These are phyloP conservation scores for Melipona bicolor DNA, from an alignment of 2,888 invertebrate species.

Conservation along the genomic window DNA sequence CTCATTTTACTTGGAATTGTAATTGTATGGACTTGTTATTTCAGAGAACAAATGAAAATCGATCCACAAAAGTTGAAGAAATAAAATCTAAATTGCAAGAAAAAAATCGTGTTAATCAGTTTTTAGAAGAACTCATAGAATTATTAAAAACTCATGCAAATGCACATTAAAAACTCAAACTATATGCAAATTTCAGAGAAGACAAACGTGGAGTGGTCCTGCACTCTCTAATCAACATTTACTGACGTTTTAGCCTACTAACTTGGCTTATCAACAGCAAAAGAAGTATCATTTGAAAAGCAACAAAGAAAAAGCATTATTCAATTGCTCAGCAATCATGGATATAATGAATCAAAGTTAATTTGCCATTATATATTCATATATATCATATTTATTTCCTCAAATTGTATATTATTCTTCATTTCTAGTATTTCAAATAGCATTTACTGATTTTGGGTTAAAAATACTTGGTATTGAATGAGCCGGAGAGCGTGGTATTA, in stretches of 20 bases:
- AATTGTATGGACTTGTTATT: background rate
- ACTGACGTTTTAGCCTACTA: slow-evolving; percentile 32
- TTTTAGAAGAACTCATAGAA: slow-evolving; percentile 79
- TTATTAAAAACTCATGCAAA: no score
- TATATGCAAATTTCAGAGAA: no score
- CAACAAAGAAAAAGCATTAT: slow-evolving; percentile 70
- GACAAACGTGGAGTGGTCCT: no score
- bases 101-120: slow-evolving; percentile 75
- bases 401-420: background rate
- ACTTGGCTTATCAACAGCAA: slow-evolving; percentile 65
- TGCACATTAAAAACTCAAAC: no score
- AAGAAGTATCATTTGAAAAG: slow-evolving; percentile 66
- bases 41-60: slow-evolving; percentile 62
- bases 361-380: background rate
- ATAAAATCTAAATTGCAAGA: slow-evolving; percentile 77
- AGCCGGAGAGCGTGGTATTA: no score
- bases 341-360: slow-evolving; percentile 60
- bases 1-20: background rate
- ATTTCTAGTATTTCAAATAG: slow-evolving; percentile 71
- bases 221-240: slow-evolving; percentile 61
- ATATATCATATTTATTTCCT: background rate
- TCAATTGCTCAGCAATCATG: slow-evolving; percentile 52
- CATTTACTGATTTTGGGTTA: slow-evolving; percentile 81
- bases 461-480: no score
- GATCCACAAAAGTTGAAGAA: slow-evolving; percentile 73